Base-by-base conservation (phyloP, 2,797 vertebrate genomes). In the Myotis daubentonii region DNA sequence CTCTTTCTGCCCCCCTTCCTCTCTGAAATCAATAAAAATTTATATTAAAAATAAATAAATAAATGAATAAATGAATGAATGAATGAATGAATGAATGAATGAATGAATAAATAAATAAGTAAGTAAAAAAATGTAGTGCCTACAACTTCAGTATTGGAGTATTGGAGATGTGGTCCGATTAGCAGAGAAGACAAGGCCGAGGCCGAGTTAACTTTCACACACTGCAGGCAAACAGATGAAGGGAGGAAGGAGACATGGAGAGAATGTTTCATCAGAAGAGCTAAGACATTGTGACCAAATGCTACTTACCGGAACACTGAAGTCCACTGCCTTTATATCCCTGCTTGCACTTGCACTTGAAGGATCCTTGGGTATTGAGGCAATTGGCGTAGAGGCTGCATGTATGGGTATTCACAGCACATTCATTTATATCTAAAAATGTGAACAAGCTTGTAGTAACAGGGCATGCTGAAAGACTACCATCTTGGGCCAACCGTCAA, bases 311-410 rank as follows among this genome's bases (percentile, higher is more conserved):
- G 49, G 99, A 98, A 93, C 99, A 99, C 84, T 99, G 98, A 66
- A 99, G 98, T 49, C 99, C 99, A 80, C 95, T 99, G 97, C 99
- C 99, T 97, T 96, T 98, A 98, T 99, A 99, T 66, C 99, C 99
- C 95, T 98, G 98, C 96, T 99, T 99, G 97, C 99, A 99, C 97
- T 97, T 99, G 98, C 99, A 99, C 98, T 98, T 99, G 98, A 99
- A 99, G 91, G 99, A 99, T 80, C 99, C 99, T 20, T 97, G 97
- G 0, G 98, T 99, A 98, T 99, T 99, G 97, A 99, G 97, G 94
- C 99, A 99, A 82, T 98, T 98, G 79, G 99, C 99, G 0, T 99
- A 98, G 91, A 97, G 97, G 97, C 98, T 99, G 98, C 99, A 99
- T 70, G 97, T 98, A 93, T 99, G 98, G 84, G 96, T 98, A 74